Conservation (phyloP, 2,797 vertebrate species). For the Sebastes steindachneri region DNA sequence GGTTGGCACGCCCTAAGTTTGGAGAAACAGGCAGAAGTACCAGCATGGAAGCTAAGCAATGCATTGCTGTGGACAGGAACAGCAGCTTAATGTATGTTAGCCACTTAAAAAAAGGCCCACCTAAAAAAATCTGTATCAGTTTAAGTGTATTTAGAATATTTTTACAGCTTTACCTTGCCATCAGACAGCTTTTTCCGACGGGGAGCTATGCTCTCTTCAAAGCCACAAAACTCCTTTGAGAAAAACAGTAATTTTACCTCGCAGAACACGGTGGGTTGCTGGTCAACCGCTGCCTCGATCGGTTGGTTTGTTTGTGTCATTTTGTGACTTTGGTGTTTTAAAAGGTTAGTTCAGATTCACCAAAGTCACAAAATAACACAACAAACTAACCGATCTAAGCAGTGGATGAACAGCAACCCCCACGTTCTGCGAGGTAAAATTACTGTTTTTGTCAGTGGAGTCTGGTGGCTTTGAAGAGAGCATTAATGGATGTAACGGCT, state of each 20-base stretch:
- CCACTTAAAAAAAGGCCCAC: neutral
- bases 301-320: neutral
- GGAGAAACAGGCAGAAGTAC: neutral
- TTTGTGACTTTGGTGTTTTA: neutral
- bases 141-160: neutral
- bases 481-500: neutral
- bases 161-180: no score
- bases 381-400: no score
- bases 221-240: neutral
- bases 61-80: neutral
- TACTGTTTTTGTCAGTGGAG: neutral
- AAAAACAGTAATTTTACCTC: neutral
- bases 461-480: neutral
- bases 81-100: neutral
- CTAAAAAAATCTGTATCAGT: neutral
- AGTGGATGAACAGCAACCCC: fast-evolving
- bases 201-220: neutral
- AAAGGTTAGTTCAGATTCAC: neutral
- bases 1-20: neutral
- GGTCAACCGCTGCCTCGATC: neutral
- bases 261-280: neutral
- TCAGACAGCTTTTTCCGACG: neutral
- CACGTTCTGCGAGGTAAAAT: neutral
- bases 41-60: neutral
- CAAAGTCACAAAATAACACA: neutral